Percentiles rank a stretch among this genome's conserved stretches.
These are phyloP conservation scores for Tricholaema leucomelas DNA, from an alignment of 2,113 vertebrate genomes.

Conservation along the genomic window DNA sequence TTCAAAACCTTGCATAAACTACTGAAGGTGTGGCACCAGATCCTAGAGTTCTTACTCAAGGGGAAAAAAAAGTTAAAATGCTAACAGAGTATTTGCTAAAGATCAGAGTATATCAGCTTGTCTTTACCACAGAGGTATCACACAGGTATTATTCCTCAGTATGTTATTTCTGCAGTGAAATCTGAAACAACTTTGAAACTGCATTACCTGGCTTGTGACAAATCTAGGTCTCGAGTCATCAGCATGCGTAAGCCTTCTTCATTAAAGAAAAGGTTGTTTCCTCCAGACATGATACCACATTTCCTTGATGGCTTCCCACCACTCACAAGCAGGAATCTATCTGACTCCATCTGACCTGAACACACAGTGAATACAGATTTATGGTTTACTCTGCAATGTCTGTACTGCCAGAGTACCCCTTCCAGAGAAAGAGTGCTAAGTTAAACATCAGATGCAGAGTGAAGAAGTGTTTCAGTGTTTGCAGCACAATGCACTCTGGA, in stretches of 20 bases:
- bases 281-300: slow-evolving; percentile 95
- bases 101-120: not conserved
- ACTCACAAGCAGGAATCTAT: slow-evolving; percentile 88
- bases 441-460: not conserved
- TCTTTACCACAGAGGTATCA: not conserved
- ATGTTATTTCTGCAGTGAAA: not conserved
- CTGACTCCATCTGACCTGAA: slow-evolving; percentile 86
- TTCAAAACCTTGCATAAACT: not conserved
- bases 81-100: not conserved
- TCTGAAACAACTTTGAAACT: not conserved
- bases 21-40: not conserved
- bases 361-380: slow-evolving; percentile 51
- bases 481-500: not conserved
- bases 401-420: not conserved
- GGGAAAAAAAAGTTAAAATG: not conserved
- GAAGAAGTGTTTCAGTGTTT: not conserved
- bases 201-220: slow-evolving; percentile 92
- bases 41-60: not conserved
- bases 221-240: slow-evolving; percentile 91
- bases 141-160: not conserved
- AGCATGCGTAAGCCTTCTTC: slow-evolving; percentile 96
- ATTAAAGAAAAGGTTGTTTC: slow-evolving; percentile 97
- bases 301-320: slow-evolving; percentile 96
- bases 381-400: not conserved
- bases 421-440: slow-evolving; percentile 8